phyloP scores from a whole-genome alignment of 2,113 vertebrate genomes.

The Acrocephalus arundinaceus region DNA sequence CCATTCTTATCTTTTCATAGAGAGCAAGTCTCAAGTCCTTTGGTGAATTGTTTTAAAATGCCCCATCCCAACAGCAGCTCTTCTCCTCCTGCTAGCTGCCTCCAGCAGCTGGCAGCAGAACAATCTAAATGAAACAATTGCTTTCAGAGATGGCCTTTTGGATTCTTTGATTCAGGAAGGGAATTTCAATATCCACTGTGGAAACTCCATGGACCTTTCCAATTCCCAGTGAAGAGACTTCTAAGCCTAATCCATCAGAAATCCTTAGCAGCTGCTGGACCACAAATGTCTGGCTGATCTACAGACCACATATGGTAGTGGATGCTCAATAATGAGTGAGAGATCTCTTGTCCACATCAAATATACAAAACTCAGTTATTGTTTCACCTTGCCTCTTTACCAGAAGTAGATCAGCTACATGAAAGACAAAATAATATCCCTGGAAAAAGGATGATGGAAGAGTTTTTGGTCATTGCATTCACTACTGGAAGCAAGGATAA shows the following conservation, averaged over 20 bases:
- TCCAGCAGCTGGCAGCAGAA: not conserved
- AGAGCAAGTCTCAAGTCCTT: not conserved
- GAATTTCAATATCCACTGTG: not conserved
- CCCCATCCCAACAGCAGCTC: not conserved
- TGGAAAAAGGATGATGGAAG: not conserved
- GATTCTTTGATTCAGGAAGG: not conserved
- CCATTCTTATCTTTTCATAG: not conserved
- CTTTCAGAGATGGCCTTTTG: not conserved
- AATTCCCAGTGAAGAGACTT: not conserved
- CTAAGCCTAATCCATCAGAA: constrained; percentile 30
- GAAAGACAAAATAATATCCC: not conserved
- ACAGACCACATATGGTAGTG: constrained; percentile 39
- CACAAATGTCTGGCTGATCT: constrained; percentile 57
- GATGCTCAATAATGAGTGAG: constrained; percentile 20
- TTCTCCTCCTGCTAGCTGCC: not conserved
- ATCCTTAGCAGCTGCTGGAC: constrained; percentile 49
- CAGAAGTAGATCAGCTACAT: not conserved
- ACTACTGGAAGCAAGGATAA: not conserved
- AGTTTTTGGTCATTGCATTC: not conserved
- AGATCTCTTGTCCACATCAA: constrained; percentile 22
- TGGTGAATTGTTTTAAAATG: not conserved
- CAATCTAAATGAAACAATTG: not conserved
- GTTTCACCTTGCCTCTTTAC: constrained; percentile 16
- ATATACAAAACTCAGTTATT: constrained; percentile 4
- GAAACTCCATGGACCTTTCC: constrained; percentile 3